These are phyloP conservation scores for Asbolus verrucosus DNA, from an alignment of 1,140 invertebrate species.

Conservation along the genomic window DNA sequence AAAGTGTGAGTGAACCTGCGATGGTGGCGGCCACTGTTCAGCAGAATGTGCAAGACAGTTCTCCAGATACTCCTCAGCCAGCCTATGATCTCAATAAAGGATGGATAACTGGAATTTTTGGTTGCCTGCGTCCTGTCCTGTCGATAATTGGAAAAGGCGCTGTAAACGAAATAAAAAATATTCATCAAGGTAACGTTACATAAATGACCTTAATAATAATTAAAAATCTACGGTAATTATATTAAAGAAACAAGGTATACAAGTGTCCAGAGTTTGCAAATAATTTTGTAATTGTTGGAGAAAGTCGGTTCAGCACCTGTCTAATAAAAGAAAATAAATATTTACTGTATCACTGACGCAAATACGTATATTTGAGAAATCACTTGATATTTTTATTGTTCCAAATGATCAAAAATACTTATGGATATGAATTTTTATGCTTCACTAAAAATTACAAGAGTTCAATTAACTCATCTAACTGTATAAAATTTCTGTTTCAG, in stretches of 20 bases:
- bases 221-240: slow-evolving; percentile 9
- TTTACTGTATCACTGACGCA: neutral
- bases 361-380: no score
- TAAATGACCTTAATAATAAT: slow-evolving; percentile 22
- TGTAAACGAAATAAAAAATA: slow-evolving; percentile 75
- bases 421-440: no score
- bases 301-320: no score
- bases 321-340: neutral
- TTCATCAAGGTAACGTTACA: slow-evolving; percentile 59
- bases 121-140: slow-evolving; percentile 87
- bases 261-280: neutral
- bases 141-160: slow-evolving; percentile 86
- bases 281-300: neutral
- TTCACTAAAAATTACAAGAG: no score
- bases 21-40: slow-evolving; percentile 55
- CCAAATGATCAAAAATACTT: no score
- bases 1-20: slow-evolving; percentile 48
- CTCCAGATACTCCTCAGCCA: slow-evolving; percentile 63
- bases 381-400: no score
- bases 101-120: slow-evolving; percentile 86
- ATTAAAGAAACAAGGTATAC: neutral
- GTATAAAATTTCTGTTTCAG: slow-evolving; percentile 67
- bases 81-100: slow-evolving; percentile 71
- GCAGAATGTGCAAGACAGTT: slow-evolving; percentile 60
- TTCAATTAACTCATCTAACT: no score